Percentiles rank a stretch among this genome's conserved stretches.
phyloP scores from a whole-genome alignment of 35 echinoderm and acorn worm genomes.

The Stichopus chloronotus region DNA sequence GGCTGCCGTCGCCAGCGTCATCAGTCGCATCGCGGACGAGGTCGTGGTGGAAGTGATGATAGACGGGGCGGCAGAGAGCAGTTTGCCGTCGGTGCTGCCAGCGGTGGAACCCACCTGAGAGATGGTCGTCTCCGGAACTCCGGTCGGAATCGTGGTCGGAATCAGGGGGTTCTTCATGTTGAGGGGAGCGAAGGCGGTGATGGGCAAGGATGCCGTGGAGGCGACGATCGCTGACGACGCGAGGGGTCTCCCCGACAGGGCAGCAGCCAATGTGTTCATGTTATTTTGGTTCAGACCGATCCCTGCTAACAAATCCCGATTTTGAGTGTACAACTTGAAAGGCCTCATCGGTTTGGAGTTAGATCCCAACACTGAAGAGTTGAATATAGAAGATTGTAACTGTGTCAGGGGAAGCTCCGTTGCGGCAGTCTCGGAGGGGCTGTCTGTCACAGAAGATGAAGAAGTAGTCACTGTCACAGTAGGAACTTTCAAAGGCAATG shows the following conservation, averaged over 20 bases:
- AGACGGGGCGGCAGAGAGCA: slow-evolving; percentile 19
- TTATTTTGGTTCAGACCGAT: slow-evolving; percentile 43
- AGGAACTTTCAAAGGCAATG: slow-evolving; percentile 43
- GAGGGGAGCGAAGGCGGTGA: slow-evolving; percentile 35
- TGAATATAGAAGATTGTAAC: slow-evolving; percentile 16
- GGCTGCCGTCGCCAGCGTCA: slow-evolving; percentile 88
- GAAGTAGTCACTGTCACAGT: slow-evolving; percentile 1
- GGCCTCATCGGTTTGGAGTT: slow-evolving; percentile 68
- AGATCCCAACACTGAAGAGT: slow-evolving; percentile 26
- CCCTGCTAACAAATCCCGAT: slow-evolving; percentile 70
- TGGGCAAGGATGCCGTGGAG: slow-evolving; percentile 35
- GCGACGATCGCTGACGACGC: slow-evolving; percentile 35
- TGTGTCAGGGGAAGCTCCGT: neutral
- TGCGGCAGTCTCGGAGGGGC: neutral
- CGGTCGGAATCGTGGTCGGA: slow-evolving; percentile 52
- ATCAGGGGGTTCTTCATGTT: slow-evolving; percentile 48
- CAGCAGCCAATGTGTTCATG: slow-evolving; percentile 58
- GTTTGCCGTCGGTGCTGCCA: neutral
- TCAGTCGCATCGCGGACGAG: slow-evolving; percentile 68
- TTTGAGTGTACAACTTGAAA: slow-evolving; percentile 71
- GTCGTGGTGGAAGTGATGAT: slow-evolving; percentile 57
- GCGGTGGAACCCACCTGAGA: slow-evolving; percentile 31
- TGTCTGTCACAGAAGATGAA: neutral
- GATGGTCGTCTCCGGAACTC: slow-evolving; percentile 49
- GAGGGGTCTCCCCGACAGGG: slow-evolving; percentile 44